phyloP scores from a whole-genome alignment of 2,797 vertebrate genomes.

The Triplophysa yarkandensis region DNA sequence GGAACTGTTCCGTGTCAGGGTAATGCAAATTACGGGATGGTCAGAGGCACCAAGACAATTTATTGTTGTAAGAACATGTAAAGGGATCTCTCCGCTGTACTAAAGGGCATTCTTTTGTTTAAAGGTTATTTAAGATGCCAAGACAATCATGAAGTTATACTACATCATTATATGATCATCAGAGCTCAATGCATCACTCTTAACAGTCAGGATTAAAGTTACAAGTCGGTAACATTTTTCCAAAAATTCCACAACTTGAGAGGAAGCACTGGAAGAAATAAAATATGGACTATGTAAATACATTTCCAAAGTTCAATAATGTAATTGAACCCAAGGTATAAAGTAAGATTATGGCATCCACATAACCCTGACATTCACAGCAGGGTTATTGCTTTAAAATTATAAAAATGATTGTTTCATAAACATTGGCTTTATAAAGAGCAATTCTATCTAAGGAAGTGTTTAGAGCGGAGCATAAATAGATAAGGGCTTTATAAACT shows the following conservation, averaged over 20 bases:
- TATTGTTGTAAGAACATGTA: slow-evolving; percentile 50
- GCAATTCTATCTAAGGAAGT: no score
- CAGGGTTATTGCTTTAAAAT: neutral
- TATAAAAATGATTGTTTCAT: neutral
- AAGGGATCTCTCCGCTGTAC: slow-evolving; percentile 38
- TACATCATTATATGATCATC: slow-evolving; percentile 27
- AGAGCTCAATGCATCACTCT: neutral
- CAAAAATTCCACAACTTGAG: neutral
- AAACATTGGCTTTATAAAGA: no score
- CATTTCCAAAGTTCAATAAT: neutral
- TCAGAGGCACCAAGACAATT: slow-evolving; percentile 50
- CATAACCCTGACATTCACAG: neutral
- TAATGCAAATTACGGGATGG: slow-evolving; percentile 51
- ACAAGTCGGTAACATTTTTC: neutral
- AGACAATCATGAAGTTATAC: slow-evolving; percentile 36
- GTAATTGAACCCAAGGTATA: neutral
- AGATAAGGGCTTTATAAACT: no score
- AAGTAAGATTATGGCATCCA: no score
- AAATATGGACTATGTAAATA: neutral
- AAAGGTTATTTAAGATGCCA: slow-evolving; percentile 49
- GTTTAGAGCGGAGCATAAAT: no score
- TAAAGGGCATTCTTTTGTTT: slow-evolving; percentile 31
- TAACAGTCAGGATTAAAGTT: slow-evolving; percentile 15
- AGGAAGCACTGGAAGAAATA: neutral
- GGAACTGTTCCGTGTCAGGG: slow-evolving; percentile 48